These are phyloP conservation scores for Synanceia verrucosa DNA, from an alignment of 2,797 vertebrate species.

Conservation along the genomic window DNA sequence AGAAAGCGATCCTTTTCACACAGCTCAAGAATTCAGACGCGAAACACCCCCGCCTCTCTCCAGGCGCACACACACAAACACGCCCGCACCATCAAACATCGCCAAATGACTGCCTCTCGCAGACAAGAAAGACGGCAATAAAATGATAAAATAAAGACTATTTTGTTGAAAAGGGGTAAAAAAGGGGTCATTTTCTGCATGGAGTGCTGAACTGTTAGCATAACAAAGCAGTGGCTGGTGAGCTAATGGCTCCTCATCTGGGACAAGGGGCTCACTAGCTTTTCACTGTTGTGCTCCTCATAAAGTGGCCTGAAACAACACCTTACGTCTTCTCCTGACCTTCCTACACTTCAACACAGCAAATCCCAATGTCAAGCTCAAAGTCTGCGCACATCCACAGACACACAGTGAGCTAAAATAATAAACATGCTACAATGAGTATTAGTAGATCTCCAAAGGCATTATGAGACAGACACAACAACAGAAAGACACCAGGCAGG, in stretches of 20 bases:
- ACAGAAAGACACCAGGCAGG: slow-evolving; percentile 70
- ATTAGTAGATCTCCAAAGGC: slow-evolving; percentile 36
- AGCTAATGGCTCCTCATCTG: slow-evolving; percentile 84
- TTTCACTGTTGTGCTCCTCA: slow-evolving; percentile 80
- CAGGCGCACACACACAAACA: slow-evolving; percentile 74
- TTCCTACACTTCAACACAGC: slow-evolving; percentile 51
- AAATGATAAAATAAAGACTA: slow-evolving; percentile 83
- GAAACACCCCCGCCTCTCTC: slow-evolving; percentile 68
- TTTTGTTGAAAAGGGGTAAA: slow-evolving; percentile 83
- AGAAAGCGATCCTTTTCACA: slow-evolving; percentile 79
- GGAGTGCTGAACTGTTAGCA: slow-evolving; percentile 79
- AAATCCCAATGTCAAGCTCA: slow-evolving; percentile 61
- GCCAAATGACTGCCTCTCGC: slow-evolving; percentile 75
- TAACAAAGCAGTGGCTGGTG: slow-evolving; percentile 82
- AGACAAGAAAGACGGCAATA: slow-evolving; percentile 79
- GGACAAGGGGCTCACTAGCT: slow-evolving; percentile 78
- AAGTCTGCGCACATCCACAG: slow-evolving; percentile 21
- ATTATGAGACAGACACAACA: slow-evolving; percentile 34
- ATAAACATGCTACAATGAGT: slow-evolving; percentile 41
- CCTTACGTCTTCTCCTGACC: slow-evolving; percentile 58
- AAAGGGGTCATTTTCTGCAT: slow-evolving; percentile 81
- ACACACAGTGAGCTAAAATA: slow-evolving; percentile 35
- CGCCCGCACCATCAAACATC: slow-evolving; percentile 75
- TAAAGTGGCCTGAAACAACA: slow-evolving; percentile 70
- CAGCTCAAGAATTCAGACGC: slow-evolving; percentile 81